Evolutionary conservation across 2,797 vertebrate genomes (phyloP), one percentile per base, ranked within the genome.

Genomic region (Pangasius djambal): DNA sequence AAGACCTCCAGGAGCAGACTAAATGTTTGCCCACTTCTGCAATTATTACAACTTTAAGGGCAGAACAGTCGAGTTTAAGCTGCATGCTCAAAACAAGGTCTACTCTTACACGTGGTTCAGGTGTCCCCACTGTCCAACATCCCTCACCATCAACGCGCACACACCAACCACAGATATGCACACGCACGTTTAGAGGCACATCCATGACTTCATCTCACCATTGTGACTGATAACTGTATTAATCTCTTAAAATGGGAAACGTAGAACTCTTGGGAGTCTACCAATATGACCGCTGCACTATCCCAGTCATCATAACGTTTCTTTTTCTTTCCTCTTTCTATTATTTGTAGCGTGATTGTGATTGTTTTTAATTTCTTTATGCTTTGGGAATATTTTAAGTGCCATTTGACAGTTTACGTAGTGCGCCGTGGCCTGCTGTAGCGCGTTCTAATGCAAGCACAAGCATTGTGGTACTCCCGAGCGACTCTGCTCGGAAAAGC

Each of bases 321-420:
- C 28, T 89, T 83, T 55, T 87, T 69, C 87, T 70, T 85, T 86
- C 78, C 28, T 85, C 85, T 92, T 91, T 93, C 93, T 88, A 94
- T 91, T 92, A 94, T 94, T 92, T 92, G 94, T 93, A 93, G 94
- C 93, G 94, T 94, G 94, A 95, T 95, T 3, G 78, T 94, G 90
- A 91, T 91, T 93, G 57, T 92, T 90, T 94, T 93, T 88, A 79
- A 91, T 97, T 95, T 96, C 92, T 88, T 86, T 85, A 94, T 92
- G 93, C 61, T 93, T 95, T 91, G 91, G 92, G 94, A 95, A 94
- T 94, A 86, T 95, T 96, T 97, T 96, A 97, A 98, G 98, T 99
- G 98, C 98, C 98, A 98, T 99, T 97, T 97, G 97, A 97, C 97
- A 96, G 97, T 98, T 96, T 97, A 97, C 96, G 97, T 97, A 95